Evolutionary conservation across 2,888 invertebrate species (phyloP), one percentile per base, ranked within the genome.

Genomic region (Lucinisca nassula): DNA sequence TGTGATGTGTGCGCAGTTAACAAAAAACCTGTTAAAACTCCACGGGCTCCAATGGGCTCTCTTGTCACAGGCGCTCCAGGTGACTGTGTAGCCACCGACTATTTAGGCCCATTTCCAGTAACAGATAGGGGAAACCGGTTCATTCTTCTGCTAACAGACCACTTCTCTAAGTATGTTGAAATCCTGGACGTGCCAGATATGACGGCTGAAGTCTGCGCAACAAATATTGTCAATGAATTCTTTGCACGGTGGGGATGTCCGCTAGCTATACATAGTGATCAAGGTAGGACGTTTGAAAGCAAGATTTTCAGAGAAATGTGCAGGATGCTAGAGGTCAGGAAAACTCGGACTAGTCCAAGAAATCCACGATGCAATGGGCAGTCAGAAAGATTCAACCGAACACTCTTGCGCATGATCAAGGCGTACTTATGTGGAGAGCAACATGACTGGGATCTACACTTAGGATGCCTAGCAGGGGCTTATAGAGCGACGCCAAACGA

Each of bases 291-390:
- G 45, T 90, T 79, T 37, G 84, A 87, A 35, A 83, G 79, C 32
- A 72, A 35, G 32, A 8, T 87, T n/a, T 84, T 87, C 38, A 37
- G 78, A 40, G 80, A 82, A 12, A 30, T 81, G 10, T 87, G 84
- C 35, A 40, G 67, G 24, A 6, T 82, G 24, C 70, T 84, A 35
- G 74, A 79, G 30, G 61, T 90, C 17, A 40, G 79, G 21, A 91
- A 87, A 38, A 83, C 89, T 3, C n/a, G 81, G 35, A 90, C 83
- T 24, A 72, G 84, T 67, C 84, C 79, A 14, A 12, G 80, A 37
- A 80, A 85, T 38, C 89, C 84, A 14, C 38, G 73, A 37, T 72
- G 84, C n/a, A 90, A 90, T 77, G 90, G 90, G 12, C 85, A 85
- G 61, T 58, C 76, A 14, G 86, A 90, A 61, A 82, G 89, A 55